Evolutionary conservation across 2,888 invertebrate genomes (phyloP).

Genomic region (Diarsia mendica): DNA sequence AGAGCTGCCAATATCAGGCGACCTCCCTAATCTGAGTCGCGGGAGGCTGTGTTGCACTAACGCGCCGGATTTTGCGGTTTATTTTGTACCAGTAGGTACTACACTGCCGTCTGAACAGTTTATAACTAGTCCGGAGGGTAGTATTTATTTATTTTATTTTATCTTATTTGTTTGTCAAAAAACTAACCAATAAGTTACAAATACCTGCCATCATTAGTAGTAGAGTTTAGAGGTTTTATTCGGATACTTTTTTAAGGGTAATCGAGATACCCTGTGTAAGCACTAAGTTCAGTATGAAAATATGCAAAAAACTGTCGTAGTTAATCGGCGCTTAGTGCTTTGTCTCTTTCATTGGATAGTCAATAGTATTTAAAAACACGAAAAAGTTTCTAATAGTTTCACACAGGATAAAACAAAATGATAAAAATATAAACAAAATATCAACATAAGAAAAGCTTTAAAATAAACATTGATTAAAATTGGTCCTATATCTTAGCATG

Average conservation of each 20-base stretch:
- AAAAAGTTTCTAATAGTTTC: too few relatives aligned
- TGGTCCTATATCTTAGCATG: background rate
- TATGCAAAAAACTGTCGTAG: too few relatives aligned
- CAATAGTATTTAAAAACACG: too few relatives aligned
- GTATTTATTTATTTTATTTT: background rate
- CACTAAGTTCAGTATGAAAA: too few relatives aligned
- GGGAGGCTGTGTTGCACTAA: slow-evolving; percentile 28
- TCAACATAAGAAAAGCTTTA: too few relatives aligned
- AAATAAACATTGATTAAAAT: background rate
- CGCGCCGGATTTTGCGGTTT: slow-evolving; percentile 31
- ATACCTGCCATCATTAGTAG: background rate
- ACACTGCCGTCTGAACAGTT: background rate
- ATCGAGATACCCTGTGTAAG: too few relatives aligned
- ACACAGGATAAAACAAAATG: too few relatives aligned
- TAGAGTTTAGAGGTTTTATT: too few relatives aligned
- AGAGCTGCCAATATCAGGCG: slow-evolving; percentile 71
- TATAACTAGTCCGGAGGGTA: background rate
- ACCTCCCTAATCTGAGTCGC: slow-evolving; percentile 56
- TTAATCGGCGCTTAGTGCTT: too few relatives aligned
- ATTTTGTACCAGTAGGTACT: slow-evolving; percentile 33
- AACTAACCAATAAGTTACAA: background rate
- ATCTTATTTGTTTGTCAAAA: background rate
- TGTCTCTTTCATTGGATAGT: too few relatives aligned
- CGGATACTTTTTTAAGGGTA: too few relatives aligned
- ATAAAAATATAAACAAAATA: too few relatives aligned